Percentiles rank a stretch among this genome's conserved stretches.
Evolutionary conservation across 2,113 vertebrate species (phyloP).

Genomic region (Saccopteryx leptura): DNA sequence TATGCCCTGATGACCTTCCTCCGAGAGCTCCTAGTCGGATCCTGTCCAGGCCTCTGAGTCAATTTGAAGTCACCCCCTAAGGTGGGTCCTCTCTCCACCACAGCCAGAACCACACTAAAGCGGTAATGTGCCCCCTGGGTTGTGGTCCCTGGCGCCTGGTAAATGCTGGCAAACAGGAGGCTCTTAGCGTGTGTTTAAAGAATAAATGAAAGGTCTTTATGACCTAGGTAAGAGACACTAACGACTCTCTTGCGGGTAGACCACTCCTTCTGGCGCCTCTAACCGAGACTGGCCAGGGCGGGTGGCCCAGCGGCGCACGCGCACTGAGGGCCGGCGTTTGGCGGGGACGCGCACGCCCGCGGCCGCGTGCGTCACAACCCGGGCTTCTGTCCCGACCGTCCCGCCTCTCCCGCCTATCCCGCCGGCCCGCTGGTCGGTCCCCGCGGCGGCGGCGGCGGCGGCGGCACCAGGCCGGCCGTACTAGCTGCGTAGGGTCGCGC

Average conservation of each 20-base stretch:
- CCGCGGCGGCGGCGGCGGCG: constrained; percentile 63
- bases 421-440: constrained; percentile 54
- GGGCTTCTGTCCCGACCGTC: constrained; percentile 58
- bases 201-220: background rate
- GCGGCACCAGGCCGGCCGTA: constrained; percentile 58
- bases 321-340: constrained; percentile 5
- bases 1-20: background rate
- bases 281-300: fast-evolving
- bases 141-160: background rate
- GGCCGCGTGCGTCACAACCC: constrained; percentile 77
- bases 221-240: background rate
- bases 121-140: background rate
- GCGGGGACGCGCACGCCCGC: constrained; percentile 72
- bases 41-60: background rate
- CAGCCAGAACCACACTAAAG: background rate
- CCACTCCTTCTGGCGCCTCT: background rate
- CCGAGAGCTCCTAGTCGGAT: background rate
- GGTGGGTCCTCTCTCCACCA: background rate
- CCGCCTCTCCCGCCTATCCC: constrained; percentile 64
- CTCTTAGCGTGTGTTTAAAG: background rate
- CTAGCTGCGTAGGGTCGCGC: constrained; percentile 5
- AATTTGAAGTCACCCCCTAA: background rate
- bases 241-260: background rate
- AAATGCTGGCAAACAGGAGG: background rate
- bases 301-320: constrained; percentile 56